These are phyloP conservation scores for Cecropterus lyciades DNA, from an alignment of 1,140 invertebrate genomes.

Conservation along the genomic window DNA sequence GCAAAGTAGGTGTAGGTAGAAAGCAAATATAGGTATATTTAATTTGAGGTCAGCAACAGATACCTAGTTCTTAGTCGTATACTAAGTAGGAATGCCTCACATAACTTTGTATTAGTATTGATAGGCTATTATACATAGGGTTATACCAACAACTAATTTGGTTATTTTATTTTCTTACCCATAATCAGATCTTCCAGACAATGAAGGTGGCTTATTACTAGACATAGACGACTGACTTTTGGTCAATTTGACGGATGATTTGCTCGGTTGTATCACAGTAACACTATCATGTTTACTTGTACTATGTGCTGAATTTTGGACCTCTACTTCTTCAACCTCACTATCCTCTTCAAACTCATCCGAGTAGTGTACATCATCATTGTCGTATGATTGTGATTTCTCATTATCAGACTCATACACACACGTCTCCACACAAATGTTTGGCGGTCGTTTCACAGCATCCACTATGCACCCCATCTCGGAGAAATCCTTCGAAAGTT, in stretches of 20 bases:
- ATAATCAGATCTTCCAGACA: conserved; percentile 62
- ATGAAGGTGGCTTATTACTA: conserved; percentile 55
- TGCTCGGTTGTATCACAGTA: conserved; percentile 33
- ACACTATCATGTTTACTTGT: conserved; percentile 35
- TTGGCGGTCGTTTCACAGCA: conserved; percentile 67
- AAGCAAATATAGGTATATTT: no score
- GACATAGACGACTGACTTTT: conserved; percentile 69
- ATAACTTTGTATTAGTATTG: no score
- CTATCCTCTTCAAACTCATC: conserved; percentile 82
- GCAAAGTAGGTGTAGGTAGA: no score
- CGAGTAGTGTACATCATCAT: conserved; percentile 69
- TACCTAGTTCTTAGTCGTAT: no score
- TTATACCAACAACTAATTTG: no score
- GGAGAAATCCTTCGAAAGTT: conserved; percentile 70
- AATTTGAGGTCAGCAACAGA: no score
- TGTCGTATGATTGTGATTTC: conserved; percentile 41
- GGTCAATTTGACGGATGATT: conserved; percentile 54
- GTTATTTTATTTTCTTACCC: no score
- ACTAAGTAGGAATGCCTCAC: no score
- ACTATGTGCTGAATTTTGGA: conserved; percentile 44
- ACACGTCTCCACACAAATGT: conserved; percentile 72
- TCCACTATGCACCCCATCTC: conserved; percentile 80
- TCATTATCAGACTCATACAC: conserved; percentile 61
- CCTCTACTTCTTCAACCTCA: conserved; percentile 51
- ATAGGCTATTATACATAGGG: no score